A percentile compares a stretch with the other conserved stretches of the same genome.
Evolutionary conservation across 92 coral and sea anemone genomes (phyloP).

Genomic region (Montipora capitata): DNA sequence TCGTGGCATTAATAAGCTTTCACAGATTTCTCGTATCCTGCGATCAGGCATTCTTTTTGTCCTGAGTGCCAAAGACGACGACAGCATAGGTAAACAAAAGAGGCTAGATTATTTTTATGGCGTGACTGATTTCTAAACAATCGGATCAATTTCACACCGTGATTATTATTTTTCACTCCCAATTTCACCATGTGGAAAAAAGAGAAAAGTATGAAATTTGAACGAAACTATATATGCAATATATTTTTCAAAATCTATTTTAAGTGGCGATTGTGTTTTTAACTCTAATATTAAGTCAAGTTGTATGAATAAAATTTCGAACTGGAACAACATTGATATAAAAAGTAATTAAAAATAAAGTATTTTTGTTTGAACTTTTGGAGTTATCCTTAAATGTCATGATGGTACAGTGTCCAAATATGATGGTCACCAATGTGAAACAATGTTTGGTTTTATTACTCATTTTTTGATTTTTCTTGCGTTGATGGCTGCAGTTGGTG

Average conservation of each 20-base stretch:
- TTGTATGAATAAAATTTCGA: slow-evolving; percentile 1
- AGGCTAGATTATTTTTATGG: no score
- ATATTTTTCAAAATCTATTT: slow-evolving; percentile 2
- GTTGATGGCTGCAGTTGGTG: slow-evolving; percentile 31
- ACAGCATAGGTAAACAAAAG: no score
- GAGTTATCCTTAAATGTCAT: not conserved
- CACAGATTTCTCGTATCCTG: no score
- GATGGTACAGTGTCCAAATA: slow-evolving; percentile 6
- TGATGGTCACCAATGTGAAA: slow-evolving; percentile 6
- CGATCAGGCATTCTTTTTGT: no score
- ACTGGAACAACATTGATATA: slow-evolving; percentile 5
- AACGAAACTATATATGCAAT: not conserved
- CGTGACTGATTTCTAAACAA: no score
- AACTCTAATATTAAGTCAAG: not conserved
- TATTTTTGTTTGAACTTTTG: slow-evolving; percentile 1
- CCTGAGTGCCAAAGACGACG: no score
- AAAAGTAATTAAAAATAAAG: not conserved
- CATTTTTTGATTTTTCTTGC: slow-evolving; percentile 18
- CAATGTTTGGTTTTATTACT: not conserved
- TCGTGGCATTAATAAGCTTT: no score
- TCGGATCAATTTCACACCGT: no score
- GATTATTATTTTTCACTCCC: no score
- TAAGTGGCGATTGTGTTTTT: not conserved
- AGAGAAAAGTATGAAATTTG: not conserved
- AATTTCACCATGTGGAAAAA: no score